These are phyloP conservation scores for Carassius auratus DNA, from an alignment of 2,113 vertebrate species.

Conservation along the genomic window DNA sequence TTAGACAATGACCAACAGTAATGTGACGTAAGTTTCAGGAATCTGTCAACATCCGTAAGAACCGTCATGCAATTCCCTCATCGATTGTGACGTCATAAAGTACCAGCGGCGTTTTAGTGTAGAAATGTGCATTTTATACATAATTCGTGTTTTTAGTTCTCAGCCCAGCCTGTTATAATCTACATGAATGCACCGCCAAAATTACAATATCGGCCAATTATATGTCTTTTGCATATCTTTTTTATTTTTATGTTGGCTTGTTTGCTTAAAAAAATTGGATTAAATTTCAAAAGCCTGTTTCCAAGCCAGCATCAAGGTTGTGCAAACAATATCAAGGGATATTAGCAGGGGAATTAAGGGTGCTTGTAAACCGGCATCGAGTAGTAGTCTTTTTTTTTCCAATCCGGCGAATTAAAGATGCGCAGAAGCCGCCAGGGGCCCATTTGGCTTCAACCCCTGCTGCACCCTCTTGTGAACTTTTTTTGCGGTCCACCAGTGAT, in stretches of 20 bases:
- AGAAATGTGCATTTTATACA: slow-evolving; percentile 7
- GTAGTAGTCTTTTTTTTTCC: not conserved
- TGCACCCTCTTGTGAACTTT: slow-evolving; percentile 23
- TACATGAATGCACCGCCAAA: not conserved
- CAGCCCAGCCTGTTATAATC: not conserved
- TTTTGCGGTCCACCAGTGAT: not conserved
- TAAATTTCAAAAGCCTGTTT: slow-evolving; percentile 29
- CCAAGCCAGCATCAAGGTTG: slow-evolving; percentile 14
- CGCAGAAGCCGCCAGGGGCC: slow-evolving; percentile 15
- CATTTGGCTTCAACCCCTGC: slow-evolving; percentile 8
- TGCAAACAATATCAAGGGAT: slow-evolving; percentile 43
- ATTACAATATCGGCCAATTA: not conserved
- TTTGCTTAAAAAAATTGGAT: slow-evolving; percentile 27
- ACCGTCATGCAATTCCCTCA: slow-evolving; percentile 62
- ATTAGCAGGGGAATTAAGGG: slow-evolving; percentile 9
- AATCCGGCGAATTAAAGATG: not conserved
- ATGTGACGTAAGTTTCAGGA: slow-evolving; percentile 55
- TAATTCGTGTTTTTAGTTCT: not conserved
- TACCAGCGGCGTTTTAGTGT: not conserved
- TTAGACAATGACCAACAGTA: not conserved
- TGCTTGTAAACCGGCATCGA: not conserved
- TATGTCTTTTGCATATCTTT: slow-evolving; percentile 36
- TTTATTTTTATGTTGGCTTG: not conserved
- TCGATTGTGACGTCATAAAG: slow-evolving; percentile 32
- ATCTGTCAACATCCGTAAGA: slow-evolving; percentile 55